Evolutionary conservation across 2,113 vertebrate species (phyloP), one percentile per base, ranked within the genome.

Genomic region (Vombatus ursinus): DNA sequence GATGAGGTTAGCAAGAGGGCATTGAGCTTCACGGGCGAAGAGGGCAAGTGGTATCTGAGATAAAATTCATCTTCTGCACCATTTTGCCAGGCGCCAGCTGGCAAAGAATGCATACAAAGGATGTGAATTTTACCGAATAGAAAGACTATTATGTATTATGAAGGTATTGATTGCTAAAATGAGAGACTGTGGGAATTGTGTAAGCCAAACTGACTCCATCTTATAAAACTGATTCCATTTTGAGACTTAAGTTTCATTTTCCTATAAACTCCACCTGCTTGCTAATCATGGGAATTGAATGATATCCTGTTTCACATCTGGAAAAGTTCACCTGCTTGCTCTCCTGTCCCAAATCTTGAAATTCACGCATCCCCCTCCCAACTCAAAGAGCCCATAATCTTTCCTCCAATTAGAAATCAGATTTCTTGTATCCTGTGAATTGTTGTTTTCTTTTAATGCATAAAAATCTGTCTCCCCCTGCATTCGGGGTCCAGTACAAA

Each of bases 91-190:
- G 54, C 1, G 37, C 93, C 91, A 96, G 26, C 94, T 8, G 48
- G 44, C 3, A 96, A 52, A 53, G 22, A 92, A 94, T 94, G 1
- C 5, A 94, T 92, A 1, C 3, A 92, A 96, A 91, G 84, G 31
- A 93, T 91, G 91, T 8, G 26, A 6, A 3, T 92, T 91, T 93
- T 22, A 93, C 6, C 54, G 37, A 94, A 37, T 68, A 12, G 24
- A 95, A 93, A 44, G n/a, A 95, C 31, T 89, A 51, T 0, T 95
- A 57, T 49, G 48, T 49, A 49, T 49, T 49, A 49, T 49, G 48
- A 49, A 49, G 48, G 48, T 49, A 49, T 49, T 49, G 48, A 49
- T 91, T 92, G 54, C 31, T 48, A 93, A 47, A 52, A 52, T 53
- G 52, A 50, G 0, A 90, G 7, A 94, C 25, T 57, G 9, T 31